Evolutionary conservation across 2,113 vertebrate species (phyloP).

Genomic region (Aramus guarauna): DNA sequence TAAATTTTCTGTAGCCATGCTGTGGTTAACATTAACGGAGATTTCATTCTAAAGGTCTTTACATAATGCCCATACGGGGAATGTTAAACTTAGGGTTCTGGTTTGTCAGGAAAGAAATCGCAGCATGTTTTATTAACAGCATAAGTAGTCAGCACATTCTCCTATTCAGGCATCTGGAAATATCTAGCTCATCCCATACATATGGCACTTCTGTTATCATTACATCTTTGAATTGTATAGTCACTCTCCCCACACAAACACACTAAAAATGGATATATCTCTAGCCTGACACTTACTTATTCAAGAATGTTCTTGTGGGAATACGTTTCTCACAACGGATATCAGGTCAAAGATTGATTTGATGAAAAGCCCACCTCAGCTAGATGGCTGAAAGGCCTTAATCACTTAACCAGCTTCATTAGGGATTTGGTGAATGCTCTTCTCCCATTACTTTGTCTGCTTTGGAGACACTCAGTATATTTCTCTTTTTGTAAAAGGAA

Average conservation of each 20-base stretch:
- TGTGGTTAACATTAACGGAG: neutral
- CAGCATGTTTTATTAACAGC: slow-evolving; percentile 43
- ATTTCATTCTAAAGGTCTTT: slow-evolving; percentile 6
- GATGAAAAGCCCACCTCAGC: neutral
- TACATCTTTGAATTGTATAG: slow-evolving; percentile 37
- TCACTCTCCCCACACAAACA: slow-evolving; percentile 48
- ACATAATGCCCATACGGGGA: neutral
- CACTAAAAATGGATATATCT: slow-evolving; percentile 54
- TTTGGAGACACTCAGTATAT: neutral
- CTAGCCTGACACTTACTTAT: neutral
- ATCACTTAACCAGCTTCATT: neutral
- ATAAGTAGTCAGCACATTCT: slow-evolving; percentile 35
- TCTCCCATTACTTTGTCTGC: neutral
- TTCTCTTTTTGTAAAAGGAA: neutral
- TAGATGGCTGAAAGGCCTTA: neutral
- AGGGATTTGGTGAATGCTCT: neutral
- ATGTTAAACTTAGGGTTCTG: neutral
- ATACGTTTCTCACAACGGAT: neutral
- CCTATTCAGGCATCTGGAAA: slow-evolving; percentile 53
- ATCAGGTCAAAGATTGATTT: neutral
- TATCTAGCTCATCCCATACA: slow-evolving; percentile 52
- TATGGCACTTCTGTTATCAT: slow-evolving; percentile 44
- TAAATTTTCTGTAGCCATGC: neutral
- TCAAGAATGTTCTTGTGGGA: neutral
- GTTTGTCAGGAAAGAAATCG: slow-evolving; percentile 8